These are phyloP conservation scores for Cylloceria caligata DNA, from an alignment of 2,888 invertebrate genomes.

Conservation along the genomic window DNA sequence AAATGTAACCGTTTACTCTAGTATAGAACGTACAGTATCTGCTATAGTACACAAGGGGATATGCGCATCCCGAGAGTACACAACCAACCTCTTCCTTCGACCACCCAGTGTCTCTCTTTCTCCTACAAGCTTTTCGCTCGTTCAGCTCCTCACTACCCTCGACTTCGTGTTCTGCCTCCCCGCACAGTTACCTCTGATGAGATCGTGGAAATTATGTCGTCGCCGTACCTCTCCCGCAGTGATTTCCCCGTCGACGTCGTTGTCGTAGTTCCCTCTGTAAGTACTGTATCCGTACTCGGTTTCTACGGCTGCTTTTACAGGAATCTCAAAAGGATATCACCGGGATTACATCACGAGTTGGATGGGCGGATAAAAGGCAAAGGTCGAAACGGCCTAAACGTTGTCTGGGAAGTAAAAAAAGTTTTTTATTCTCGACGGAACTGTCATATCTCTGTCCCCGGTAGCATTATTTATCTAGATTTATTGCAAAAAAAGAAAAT, in stretches of 20 bases:
- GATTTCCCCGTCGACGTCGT: conserved; percentile 45
- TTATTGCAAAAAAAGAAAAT: too few species aligned
- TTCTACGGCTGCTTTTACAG: conserved; percentile 17
- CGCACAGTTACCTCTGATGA: conserved; percentile 70
- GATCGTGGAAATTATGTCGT: conserved; percentile 75
- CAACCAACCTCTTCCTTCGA: conserved; percentile 38
- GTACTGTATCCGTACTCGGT: conserved; percentile 1
- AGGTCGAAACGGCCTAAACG: conserved; percentile 7
- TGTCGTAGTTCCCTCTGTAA: not conserved
- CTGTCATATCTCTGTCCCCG: not conserved
- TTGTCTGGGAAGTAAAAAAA: conserved; percentile 10
- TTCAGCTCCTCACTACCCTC: conserved; percentile 36
- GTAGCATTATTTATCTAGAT: not conserved
- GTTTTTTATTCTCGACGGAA: conserved; percentile 21
- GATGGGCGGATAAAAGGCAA: not conserved
- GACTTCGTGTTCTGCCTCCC: conserved; percentile 13
- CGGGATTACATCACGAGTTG: conserved; percentile 16
- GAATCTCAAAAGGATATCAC: conserved; percentile 39
- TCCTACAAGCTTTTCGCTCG: not conserved
- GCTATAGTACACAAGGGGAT: not conserved
- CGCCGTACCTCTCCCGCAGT: conserved; percentile 58
- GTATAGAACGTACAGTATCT: not conserved
- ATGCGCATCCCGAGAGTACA: not conserved
- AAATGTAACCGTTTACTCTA: not conserved
- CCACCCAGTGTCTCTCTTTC: conserved; percentile 22